phyloP scores from a whole-genome alignment of 2,797 vertebrate genomes.

The Sebastes alutus region DNA sequence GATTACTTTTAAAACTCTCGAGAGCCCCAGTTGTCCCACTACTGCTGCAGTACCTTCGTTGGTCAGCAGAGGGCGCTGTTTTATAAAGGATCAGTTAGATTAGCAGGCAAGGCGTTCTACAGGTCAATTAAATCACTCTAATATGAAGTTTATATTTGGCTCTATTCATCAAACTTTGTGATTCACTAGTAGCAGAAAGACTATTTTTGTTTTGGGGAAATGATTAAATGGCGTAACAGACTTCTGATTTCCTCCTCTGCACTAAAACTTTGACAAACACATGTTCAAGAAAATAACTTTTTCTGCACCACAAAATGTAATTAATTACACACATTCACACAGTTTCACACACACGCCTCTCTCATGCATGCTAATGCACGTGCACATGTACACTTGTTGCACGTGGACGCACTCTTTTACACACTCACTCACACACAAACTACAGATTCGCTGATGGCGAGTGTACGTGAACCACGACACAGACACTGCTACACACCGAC shows the following conservation, averaged over 20 bases:
- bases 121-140: constrained; percentile 33
- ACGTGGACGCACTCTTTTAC: background rate
- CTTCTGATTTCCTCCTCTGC: constrained; percentile 25
- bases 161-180: constrained; percentile 35
- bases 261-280: constrained; percentile 31
- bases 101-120: constrained; percentile 47
- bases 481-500: constrained; percentile 64
- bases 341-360: constrained; percentile 4
- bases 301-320: constrained; percentile 38
- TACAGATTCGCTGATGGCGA: constrained; percentile 50
- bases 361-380: background rate
- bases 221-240: constrained; percentile 15
- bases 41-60: constrained; percentile 21
- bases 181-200: constrained; percentile 10
- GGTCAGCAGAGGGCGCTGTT: constrained; percentile 49
- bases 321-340: constrained; percentile 29
- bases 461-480: constrained; percentile 62
- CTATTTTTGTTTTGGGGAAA: constrained; percentile 3
- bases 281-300: constrained; percentile 57
- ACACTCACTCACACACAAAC: constrained; percentile 21
- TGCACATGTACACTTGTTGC: constrained; percentile 1
- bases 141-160: constrained; percentile 44
- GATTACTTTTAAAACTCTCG: constrained; percentile 28
- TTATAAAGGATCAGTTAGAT: constrained; percentile 11
- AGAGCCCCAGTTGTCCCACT: background rate